phyloP scores from a whole-genome alignment of 2,888 invertebrate species.

The Chrysolina americana region DNA sequence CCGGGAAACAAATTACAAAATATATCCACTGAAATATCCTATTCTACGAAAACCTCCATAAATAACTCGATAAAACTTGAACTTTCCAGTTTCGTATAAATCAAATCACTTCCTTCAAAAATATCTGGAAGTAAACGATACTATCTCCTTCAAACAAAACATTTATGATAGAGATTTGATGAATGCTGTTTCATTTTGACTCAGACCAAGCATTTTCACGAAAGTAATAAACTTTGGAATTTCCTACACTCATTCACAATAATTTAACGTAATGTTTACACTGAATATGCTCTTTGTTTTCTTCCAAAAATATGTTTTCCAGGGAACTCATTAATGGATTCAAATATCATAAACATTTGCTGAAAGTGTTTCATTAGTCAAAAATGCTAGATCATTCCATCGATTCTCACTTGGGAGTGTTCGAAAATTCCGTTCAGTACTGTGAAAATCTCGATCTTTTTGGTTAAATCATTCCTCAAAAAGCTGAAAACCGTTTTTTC shows the following conservation, averaged over 20 bases:
- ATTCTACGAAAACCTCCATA: no score
- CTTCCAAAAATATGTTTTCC: not conserved
- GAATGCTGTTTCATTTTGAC: not conserved
- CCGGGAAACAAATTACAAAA: no score
- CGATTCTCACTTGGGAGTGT: no score
- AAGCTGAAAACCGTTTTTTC: no score
- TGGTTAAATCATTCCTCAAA: no score
- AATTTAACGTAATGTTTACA: constrained; percentile 7
- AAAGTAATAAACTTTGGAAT: constrained; percentile 3
- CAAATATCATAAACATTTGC: not conserved
- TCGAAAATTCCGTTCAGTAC: no score
- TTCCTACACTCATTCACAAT: not conserved
- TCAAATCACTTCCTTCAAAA: not conserved
- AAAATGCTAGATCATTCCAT: not conserved
- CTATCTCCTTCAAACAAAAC: not conserved
- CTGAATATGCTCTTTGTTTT: constrained; percentile 1
- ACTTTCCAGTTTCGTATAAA: no score
- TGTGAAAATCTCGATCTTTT: no score
- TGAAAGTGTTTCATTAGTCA: not conserved
- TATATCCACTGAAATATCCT: no score
- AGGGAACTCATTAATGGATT: not conserved
- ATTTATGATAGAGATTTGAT: not conserved
- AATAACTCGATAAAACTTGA: no score
- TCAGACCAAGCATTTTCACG: not conserved
- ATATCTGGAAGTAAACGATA: not conserved